Percentiles rank a stretch among this genome's conserved stretches.
Evolutionary conservation across 1,140 invertebrate genomes (phyloP).

Genomic region (Xylocopa sonorina): DNA sequence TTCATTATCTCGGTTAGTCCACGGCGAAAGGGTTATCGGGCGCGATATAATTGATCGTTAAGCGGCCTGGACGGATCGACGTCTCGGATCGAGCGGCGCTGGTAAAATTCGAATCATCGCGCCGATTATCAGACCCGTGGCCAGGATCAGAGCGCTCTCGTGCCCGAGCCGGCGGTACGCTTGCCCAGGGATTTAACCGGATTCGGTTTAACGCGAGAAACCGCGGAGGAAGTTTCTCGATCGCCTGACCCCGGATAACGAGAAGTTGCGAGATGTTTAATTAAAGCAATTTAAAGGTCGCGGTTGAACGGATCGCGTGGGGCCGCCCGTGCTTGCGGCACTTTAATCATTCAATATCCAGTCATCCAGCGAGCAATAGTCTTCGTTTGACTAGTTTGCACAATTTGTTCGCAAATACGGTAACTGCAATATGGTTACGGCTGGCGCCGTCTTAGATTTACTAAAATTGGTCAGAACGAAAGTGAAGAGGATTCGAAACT

Average conservation of each 20-base stretch:
- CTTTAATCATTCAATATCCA: slow-evolving; percentile 13
- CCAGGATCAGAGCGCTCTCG: not conserved
- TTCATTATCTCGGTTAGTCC: slow-evolving; percentile 76
- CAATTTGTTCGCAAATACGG: too few species aligned
- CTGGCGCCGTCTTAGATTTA: too few species aligned
- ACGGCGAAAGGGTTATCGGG: slow-evolving; percentile 67
- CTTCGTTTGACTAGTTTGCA: not conserved
- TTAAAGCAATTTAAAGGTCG: slow-evolving; percentile 23
- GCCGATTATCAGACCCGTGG: slow-evolving; percentile 40
- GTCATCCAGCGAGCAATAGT: not conserved
- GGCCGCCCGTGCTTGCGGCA: not conserved
- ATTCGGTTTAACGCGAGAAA: slow-evolving; percentile 17
- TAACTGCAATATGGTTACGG: too few species aligned
- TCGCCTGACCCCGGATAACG: not conserved
- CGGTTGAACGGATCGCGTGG: not conserved
- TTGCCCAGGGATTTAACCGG: not conserved
- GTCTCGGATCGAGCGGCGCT: slow-evolving; percentile 42
- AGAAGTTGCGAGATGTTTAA: slow-evolving; percentile 26
- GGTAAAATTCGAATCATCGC: slow-evolving; percentile 49
- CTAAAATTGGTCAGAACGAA: too few species aligned
- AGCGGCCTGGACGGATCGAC: slow-evolving; percentile 59
- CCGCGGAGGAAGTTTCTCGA: slow-evolving; percentile 18
- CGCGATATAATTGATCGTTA: slow-evolving; percentile 74
- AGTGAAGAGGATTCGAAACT: too few species aligned
- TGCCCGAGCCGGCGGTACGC: not conserved